Evolutionary conservation across 2,888 invertebrate species (phyloP).

Genomic region (Clistopyga incitator): DNA sequence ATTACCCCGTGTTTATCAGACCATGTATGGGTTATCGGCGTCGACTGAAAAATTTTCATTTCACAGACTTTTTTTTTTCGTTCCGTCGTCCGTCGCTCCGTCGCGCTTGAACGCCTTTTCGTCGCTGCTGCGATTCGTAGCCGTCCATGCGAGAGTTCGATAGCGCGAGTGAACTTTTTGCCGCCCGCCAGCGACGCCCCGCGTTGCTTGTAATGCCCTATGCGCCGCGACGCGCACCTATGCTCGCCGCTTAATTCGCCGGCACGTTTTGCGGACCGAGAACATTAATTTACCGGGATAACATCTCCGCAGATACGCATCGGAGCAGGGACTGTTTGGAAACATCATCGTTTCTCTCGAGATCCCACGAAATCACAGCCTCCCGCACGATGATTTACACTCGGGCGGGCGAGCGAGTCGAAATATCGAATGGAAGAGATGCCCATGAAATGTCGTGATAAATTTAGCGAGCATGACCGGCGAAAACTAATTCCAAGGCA

Average conservation of each 20-base stretch:
- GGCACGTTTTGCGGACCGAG: constrained; percentile 14
- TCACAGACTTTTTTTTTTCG: constrained; percentile 7
- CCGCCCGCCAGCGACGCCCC: not conserved
- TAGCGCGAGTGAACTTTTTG: constrained; percentile 38
- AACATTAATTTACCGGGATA: constrained; percentile 33
- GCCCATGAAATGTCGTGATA: not conserved
- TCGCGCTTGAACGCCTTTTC: constrained; percentile 35
- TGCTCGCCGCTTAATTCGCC: not conserved
- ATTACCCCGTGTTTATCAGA: not conserved
- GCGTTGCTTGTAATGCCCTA: not conserved
- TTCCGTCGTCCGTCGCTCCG: not conserved
- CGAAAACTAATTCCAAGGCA: not conserved
- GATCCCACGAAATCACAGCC: not conserved
- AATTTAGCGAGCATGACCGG: not conserved
- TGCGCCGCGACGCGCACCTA: not conserved
- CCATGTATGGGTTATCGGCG: not conserved
- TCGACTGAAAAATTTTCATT: constrained; percentile 8
- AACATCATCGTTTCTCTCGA: not conserved
- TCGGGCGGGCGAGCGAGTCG: not conserved
- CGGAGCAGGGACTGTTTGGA: not conserved
- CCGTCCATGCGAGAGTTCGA: constrained; percentile 47
- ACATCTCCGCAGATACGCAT: not conserved
- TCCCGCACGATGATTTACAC: not conserved
- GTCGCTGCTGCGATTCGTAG: constrained; percentile 3
- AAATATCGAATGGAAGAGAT: constrained; percentile 4